A percentile compares a stretch with the other conserved stretches of the same genome.
Conservation (phyloP, 2,888 invertebrate genomes). For the Limenitis camilla region DNA sequence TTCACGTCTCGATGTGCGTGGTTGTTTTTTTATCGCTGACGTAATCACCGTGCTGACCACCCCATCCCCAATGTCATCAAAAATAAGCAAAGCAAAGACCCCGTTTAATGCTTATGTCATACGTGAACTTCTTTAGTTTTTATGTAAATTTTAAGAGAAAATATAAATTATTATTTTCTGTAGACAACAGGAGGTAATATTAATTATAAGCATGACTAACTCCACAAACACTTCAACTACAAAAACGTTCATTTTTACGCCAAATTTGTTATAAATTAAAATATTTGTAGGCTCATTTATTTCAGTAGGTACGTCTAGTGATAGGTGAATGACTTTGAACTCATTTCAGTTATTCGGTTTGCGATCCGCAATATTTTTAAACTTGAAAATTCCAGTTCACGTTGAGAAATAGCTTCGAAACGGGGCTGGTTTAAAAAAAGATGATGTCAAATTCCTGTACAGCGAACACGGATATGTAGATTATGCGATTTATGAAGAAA, state of each 20-base stretch:
- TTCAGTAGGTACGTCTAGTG: neutral
- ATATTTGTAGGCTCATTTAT: neutral
- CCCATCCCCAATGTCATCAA: too few species aligned
- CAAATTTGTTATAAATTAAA: neutral
- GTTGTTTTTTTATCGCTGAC: too few species aligned
- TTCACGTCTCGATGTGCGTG: too few species aligned
- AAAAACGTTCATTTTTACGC: neutral
- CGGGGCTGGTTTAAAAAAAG: constrained; percentile 23
- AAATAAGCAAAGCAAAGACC: too few species aligned
- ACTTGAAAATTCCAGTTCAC: constrained; percentile 18
- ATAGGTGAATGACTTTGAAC: constrained; percentile 12
- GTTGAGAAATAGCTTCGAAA: constrained; percentile 23
- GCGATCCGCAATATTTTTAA: constrained; percentile 15
- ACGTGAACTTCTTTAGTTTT: too few species aligned
- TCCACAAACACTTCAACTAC: neutral
- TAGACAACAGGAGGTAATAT: too few species aligned
- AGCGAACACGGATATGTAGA: constrained; percentile 51
- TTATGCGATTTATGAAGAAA: constrained; percentile 67
- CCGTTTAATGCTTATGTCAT: too few species aligned
- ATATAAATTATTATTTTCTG: too few species aligned
- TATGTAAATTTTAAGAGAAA: too few species aligned
- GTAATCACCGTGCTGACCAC: too few species aligned
- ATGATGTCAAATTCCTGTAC: constrained; percentile 27
- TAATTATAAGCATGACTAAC: too few species aligned
- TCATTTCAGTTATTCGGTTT: constrained; percentile 8